Percentiles rank a stretch among this genome's conserved stretches.
Conservation (phyloP, 2,113 vertebrate genomes). For the Lamprotornis superbus region DNA sequence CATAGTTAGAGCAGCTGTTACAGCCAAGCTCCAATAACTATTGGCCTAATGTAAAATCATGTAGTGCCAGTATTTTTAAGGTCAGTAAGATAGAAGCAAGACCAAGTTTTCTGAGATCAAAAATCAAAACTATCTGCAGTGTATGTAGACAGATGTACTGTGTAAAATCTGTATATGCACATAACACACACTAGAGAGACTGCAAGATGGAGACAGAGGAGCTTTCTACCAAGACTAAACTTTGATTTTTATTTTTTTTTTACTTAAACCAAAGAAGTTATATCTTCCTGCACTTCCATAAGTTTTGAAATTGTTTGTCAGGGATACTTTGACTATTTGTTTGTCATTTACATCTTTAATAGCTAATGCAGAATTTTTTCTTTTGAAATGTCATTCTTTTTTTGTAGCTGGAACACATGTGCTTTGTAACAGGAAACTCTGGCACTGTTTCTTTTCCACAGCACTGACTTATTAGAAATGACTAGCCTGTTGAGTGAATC, state of each 20-base stretch:
- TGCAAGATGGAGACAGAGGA: background rate
- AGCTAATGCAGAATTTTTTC: background rate
- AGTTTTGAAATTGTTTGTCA: background rate
- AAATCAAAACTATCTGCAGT: background rate
- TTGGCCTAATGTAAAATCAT: background rate
- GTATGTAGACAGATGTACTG: background rate
- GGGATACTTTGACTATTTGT: background rate
- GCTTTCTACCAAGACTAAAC: background rate
- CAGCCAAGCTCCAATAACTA: background rate
- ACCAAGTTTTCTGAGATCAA: background rate
- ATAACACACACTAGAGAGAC: background rate
- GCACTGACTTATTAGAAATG: constrained; percentile 26
- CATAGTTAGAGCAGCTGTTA: background rate
- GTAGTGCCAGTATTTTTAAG: background rate
- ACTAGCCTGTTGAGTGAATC: background rate
- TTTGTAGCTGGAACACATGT: background rate
- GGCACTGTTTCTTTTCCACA: background rate
- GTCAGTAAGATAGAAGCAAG: background rate
- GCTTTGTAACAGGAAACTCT: constrained; percentile 22
- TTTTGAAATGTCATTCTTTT: background rate
- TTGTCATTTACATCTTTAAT: background rate
- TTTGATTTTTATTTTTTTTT: background rate
- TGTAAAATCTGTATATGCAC: background rate
- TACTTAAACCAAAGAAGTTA: background rate
- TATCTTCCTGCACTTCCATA: background rate